These are phyloP conservation scores for Eulithis testata DNA, from an alignment of 2,888 invertebrate species.

Conservation along the genomic window DNA sequence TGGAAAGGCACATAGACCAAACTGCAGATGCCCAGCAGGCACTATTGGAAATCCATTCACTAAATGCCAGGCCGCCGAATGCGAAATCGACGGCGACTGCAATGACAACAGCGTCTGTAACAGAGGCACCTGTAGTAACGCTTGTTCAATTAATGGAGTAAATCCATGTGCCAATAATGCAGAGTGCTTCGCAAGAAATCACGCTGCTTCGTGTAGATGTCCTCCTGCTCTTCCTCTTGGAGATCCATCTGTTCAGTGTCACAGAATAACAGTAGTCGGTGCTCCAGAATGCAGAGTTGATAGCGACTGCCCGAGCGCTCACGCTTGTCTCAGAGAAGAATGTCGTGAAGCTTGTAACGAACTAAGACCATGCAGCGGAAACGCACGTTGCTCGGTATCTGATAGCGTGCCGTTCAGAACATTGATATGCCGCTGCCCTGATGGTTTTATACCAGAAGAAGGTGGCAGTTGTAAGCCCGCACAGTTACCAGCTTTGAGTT, in stretches of 20 bases:
- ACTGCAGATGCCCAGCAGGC: slow-evolving; percentile 91
- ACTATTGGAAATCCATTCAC: slow-evolving; percentile 92
- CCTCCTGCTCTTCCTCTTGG: slow-evolving; percentile 91
- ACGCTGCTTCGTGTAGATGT: slow-evolving; percentile 92
- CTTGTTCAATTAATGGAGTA: slow-evolving; percentile 87
- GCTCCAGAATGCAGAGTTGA: slow-evolving; percentile 91
- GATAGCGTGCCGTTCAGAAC: slow-evolving; percentile 94
- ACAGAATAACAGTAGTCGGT: slow-evolving; percentile 75
- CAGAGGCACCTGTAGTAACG: slow-evolving; percentile 90
- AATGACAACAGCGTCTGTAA: slow-evolving; percentile 90
- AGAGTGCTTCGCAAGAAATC: slow-evolving; percentile 91
- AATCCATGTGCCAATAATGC: slow-evolving; percentile 94
- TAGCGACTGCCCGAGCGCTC: slow-evolving; percentile 90
- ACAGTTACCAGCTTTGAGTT: slow-evolving; percentile 89
- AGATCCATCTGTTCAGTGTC: slow-evolving; percentile 91
- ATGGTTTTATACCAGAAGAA: slow-evolving; percentile 92
- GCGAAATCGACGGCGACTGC: slow-evolving; percentile 91
- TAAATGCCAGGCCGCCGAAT: slow-evolving; percentile 91
- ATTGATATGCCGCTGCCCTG: slow-evolving; percentile 94
- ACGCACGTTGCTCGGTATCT: slow-evolving; percentile 91
- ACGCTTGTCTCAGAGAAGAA: slow-evolving; percentile 91
- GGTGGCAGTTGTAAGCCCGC: slow-evolving; percentile 91
- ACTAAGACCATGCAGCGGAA: slow-evolving; percentile 90
- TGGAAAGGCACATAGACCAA: slow-evolving; percentile 90
- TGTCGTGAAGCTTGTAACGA: slow-evolving; percentile 92